phyloP scores from a whole-genome alignment of 2,113 vertebrate species.

The Micromys minutus region DNA sequence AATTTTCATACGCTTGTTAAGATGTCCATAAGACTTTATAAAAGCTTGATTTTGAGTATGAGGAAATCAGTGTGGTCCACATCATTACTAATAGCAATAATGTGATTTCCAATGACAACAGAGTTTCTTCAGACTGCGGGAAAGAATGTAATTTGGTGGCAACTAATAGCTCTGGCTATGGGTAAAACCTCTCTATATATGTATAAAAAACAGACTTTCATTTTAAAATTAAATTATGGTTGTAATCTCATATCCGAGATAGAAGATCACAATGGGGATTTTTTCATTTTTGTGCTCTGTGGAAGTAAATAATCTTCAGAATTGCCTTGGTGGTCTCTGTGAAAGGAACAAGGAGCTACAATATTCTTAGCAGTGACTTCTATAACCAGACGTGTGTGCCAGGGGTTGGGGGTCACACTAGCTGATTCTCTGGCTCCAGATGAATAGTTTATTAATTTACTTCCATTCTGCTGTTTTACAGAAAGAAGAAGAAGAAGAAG shows the following conservation, averaged over 20 bases:
- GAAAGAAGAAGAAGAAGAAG: too few species aligned
- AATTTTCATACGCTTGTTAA: conserved; percentile 23
- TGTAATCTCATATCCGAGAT: not conserved
- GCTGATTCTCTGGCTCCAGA: not conserved
- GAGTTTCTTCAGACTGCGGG: not conserved
- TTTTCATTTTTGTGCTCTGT: not conserved
- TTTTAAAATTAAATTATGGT: conserved; percentile 1
- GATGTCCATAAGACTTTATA: not conserved
- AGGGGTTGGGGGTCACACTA: not conserved
- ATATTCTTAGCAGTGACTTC: not conserved
- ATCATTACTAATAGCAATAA: not conserved
- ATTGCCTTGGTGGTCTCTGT: not conserved
- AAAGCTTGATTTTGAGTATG: conserved; percentile 19
- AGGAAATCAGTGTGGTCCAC: not conserved
- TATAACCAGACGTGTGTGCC: too few species aligned
- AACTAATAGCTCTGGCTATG: not conserved
- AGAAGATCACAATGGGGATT: not conserved
- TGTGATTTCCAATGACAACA: not conserved
- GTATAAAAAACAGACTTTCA: conserved; percentile 24
- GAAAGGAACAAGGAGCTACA: not conserved
- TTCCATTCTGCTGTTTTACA: not conserved
- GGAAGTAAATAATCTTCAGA: not conserved
- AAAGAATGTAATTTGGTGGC: not conserved
- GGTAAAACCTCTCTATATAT: not conserved
- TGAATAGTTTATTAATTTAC: not conserved